Evolutionary conservation across 2,797 vertebrate species (phyloP).

Genomic region (Fratercula arctica): DNA sequence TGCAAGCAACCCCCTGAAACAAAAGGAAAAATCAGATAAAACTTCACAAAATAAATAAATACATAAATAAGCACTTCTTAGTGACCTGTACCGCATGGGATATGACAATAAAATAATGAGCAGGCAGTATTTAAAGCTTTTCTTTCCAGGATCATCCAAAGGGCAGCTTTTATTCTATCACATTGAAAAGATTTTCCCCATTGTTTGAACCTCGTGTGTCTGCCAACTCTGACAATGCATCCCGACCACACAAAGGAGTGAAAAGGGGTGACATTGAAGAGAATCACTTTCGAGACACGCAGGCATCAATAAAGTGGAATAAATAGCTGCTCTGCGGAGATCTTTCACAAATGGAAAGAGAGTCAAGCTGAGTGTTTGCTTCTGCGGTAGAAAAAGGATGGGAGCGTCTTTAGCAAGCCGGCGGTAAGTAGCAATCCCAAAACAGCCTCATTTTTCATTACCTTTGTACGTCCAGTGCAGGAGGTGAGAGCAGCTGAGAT

Average conservation of each 20-base stretch:
- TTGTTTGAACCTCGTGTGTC: not conserved
- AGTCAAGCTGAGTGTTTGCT: not conserved
- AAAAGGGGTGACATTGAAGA: constrained; percentile 3
- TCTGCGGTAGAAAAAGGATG: not conserved
- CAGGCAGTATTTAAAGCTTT: not conserved
- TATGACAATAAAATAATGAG: not conserved
- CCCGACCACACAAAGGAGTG: not conserved
- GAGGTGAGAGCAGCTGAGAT: not conserved
- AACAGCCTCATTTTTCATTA: not conserved
- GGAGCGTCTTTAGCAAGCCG: not conserved
- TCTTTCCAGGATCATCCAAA: constrained; percentile 19
- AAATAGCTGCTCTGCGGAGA: not conserved
- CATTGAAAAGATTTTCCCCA: not conserved
- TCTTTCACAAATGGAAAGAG: not conserved
- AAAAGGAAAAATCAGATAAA: not conserved
- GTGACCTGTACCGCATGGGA: not conserved
- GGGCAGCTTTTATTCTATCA: constrained; percentile 46
- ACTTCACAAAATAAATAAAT: not conserved
- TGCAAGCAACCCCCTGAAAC: not conserved
- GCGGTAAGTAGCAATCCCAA: not conserved
- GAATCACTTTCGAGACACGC: not conserved
- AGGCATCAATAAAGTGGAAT: constrained; percentile 14
- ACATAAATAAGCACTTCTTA: not conserved
- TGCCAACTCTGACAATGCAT: not conserved
- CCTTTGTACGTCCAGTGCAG: constrained; percentile 74